Evolutionary conservation across 1,140 invertebrate genomes (phyloP).

Genomic region (Portunus trituberculatus): DNA sequence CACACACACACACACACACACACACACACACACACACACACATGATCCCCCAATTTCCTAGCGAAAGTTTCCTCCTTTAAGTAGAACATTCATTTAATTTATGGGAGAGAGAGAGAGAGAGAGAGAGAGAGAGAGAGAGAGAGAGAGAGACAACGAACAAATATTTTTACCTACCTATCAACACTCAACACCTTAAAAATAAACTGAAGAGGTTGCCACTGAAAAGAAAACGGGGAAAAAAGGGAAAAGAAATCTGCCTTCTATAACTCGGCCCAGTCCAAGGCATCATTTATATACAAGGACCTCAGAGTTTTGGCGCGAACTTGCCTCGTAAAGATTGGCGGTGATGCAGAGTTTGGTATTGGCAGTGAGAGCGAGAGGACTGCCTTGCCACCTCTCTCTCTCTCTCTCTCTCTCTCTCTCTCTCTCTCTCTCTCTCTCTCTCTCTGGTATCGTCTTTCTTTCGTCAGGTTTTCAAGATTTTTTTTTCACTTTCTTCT

Average conservation of each 20-base stretch:
- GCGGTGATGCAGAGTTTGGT: neutral
- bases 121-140: too few species aligned
- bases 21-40: neutral
- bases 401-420: neutral
- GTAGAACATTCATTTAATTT: too few species aligned
- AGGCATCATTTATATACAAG: slow-evolving; percentile 14
- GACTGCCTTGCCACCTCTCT: neutral
- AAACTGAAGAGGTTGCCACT: too few species aligned
- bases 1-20: neutral
- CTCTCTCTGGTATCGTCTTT: neutral
- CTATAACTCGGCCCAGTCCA: neutral
- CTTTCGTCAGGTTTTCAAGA: too few species aligned
- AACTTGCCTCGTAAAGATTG: neutral
- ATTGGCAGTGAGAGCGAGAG: neutral
- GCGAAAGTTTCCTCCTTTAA: too few species aligned
- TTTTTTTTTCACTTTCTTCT: too few species aligned
- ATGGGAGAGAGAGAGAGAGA: too few species aligned
- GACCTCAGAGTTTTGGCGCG: neutral
- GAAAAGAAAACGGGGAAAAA: too few species aligned
- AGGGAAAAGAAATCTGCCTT: too few species aligned
- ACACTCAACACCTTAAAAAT: too few species aligned
- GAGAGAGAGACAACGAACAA: too few species aligned
- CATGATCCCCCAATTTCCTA: neutral
- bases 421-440: neutral
- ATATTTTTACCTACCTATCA: too few species aligned